phyloP scores from a whole-genome alignment of 2,113 vertebrate species.

The Zapornia atra region DNA sequence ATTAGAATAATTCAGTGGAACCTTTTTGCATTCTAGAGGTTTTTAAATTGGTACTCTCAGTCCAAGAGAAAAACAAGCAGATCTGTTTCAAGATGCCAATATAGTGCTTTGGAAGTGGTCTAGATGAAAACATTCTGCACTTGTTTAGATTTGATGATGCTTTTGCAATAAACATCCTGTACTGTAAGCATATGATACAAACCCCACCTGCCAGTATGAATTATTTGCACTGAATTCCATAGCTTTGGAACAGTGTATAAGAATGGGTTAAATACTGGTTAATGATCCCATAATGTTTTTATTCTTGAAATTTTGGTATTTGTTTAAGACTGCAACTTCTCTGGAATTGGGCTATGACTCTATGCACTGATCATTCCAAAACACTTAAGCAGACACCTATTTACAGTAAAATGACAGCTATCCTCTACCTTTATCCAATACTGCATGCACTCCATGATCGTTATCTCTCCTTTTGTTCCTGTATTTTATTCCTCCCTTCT shows the following conservation, averaged over 20 bases:
- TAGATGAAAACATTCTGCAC: neutral
- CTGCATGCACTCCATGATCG: neutral
- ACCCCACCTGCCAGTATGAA: neutral
- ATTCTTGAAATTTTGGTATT: neutral
- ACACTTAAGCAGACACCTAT: neutral
- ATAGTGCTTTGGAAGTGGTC: neutral
- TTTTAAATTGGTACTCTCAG: neutral
- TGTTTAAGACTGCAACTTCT: neutral
- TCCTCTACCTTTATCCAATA: neutral
- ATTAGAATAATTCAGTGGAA: neutral
- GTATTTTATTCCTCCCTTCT: neutral
- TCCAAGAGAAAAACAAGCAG: neutral
- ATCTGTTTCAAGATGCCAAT: neutral
- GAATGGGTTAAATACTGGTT: neutral
- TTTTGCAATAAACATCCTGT: neutral
- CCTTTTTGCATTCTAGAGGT: neutral
- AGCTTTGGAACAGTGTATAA: neutral
- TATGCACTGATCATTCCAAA: neutral
- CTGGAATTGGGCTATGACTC: neutral
- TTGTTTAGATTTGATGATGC: neutral
- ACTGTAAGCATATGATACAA: neutral
- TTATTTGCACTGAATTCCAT: neutral
- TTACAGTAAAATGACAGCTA: neutral
- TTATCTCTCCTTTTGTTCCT: neutral
- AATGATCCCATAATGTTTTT: neutral